Base-by-base conservation (phyloP, 2,113 vertebrate species). In the Tapirus terrestris region DNA sequence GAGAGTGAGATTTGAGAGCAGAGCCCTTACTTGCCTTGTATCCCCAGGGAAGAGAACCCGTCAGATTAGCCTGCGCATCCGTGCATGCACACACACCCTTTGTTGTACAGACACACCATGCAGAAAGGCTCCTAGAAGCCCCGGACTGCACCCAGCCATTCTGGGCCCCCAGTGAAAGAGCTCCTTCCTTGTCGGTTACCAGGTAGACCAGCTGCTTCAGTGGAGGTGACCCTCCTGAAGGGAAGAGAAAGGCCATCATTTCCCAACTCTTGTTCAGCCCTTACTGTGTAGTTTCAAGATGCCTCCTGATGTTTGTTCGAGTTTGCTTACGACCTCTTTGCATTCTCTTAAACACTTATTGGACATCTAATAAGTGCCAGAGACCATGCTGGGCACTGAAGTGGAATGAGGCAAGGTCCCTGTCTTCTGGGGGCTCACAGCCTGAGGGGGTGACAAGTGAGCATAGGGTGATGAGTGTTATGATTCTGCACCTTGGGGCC, bases 41-140 rank as follows among this genome's bases (percentile, higher is more conserved):
- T 58, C 29, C 63, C 77, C 13, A 63, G 94, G 67, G 45, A 80
- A 53, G 56, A 89, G 56, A 31, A 9, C 56, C 77, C 6, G 3
- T 36, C 75, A 36, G 12, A 60, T 39, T 0, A 21, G 21, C 4
- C 4, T n/a, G 17, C 3, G 1, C 6, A 14, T 20, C 58, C 43
- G 4, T 1, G 11, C 0, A 0, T 18, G 25, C 7, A 12, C 31
- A 51, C 17, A 12, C 3, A 0, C 56, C 60, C 65, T 36, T 23
- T 23, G 68, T 72, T 61, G 48, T 51, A 16, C 18, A 63, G 56
- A 84, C 16, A 12, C 3, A 0, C 73, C 0, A 0, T 43, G 31
- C n/a, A 25, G 73, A 25, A 76, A 95, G 75, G 6, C 43, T 82
- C 75, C 33, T 39, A 12, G 67, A 31, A 76, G 76, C 58, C 81